Percentiles rank a stretch among this genome's conserved stretches.
phyloP scores from a whole-genome alignment of 2,888 invertebrate species.

The Vannuccia rotundouncinata region DNA sequence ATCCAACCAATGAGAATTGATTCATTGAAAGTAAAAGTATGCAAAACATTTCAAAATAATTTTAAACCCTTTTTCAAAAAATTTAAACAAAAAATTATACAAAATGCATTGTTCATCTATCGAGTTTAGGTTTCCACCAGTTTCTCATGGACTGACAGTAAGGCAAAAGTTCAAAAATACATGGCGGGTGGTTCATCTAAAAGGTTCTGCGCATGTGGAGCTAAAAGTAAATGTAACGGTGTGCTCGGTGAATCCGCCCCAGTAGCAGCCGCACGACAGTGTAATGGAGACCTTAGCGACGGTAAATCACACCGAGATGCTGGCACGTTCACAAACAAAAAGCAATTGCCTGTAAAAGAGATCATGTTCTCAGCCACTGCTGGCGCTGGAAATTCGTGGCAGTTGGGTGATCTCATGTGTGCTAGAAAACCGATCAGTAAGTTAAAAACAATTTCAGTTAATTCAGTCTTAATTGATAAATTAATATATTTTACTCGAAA shows the following conservation, averaged over 20 bases:
- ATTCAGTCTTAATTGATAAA: no score
- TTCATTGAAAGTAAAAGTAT: background rate
- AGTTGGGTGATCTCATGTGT: conserved; percentile 27
- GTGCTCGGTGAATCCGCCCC: background rate
- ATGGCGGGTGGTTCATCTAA: background rate
- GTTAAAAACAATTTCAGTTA: background rate
- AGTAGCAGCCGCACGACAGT: conserved; percentile 39
- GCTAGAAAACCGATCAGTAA: background rate
- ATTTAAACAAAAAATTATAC: no score
- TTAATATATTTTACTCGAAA: no score
- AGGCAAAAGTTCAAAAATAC: background rate
- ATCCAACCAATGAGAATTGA: conserved; percentile 15
- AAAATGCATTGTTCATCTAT: no score
- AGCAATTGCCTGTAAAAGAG: conserved; percentile 43
- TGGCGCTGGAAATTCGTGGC: background rate
- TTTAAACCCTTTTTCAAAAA: no score
- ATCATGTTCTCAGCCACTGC: conserved; percentile 40
- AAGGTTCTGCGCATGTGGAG: conserved; percentile 18
- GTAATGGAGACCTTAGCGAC: conserved; percentile 48
- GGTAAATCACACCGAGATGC: conserved; percentile 44
- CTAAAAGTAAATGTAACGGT: background rate
- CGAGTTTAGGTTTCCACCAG: conserved; percentile 9
- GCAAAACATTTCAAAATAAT: no score
- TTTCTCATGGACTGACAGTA: conserved; percentile 29
- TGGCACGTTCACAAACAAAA: conserved; percentile 44